phyloP scores from a whole-genome alignment of 2,113 vertebrate genomes.

The Oryzias woworae region DNA sequence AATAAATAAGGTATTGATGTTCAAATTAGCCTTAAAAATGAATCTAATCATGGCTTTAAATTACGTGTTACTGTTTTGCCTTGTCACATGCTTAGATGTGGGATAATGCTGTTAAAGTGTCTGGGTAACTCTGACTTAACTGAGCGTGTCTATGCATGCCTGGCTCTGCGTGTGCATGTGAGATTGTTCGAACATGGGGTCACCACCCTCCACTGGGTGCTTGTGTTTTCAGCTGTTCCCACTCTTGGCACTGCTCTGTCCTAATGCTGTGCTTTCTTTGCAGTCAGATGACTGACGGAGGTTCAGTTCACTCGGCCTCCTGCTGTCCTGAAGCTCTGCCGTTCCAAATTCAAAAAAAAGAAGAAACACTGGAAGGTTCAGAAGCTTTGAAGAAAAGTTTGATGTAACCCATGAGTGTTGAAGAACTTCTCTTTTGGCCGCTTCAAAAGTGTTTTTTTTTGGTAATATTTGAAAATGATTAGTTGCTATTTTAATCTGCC shows the following conservation, averaged over 20 bases:
- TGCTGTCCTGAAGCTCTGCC: slow-evolving; percentile 6
- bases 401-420: no score
- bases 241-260: slow-evolving; percentile 26
- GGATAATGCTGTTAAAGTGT: neutral
- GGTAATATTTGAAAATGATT: no score
- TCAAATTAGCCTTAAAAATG: no score
- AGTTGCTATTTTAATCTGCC: no score
- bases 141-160: slow-evolving; percentile 9
- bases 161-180: slow-evolving; percentile 10
- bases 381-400: neutral
- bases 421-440: no score
- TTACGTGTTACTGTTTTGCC: no score
- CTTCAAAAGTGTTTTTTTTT: no score
- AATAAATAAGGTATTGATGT: neutral
- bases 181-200: slow-evolving; percentile 25
- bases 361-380: slow-evolving; percentile 8
- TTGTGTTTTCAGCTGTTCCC: slow-evolving; percentile 52
- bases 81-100: no score
- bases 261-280: no score
- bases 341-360: neutral
- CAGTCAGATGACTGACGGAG: no score
- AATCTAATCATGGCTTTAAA: no score
- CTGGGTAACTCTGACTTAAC: neutral
- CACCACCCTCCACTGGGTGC: slow-evolving; percentile 42
- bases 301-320: slow-evolving; percentile 31